A percentile compares a stretch with the other conserved stretches of the same genome.
Evolutionary conservation across 2,888 invertebrate genomes (phyloP).

Genomic region (Pterobdella sp.): DNA sequence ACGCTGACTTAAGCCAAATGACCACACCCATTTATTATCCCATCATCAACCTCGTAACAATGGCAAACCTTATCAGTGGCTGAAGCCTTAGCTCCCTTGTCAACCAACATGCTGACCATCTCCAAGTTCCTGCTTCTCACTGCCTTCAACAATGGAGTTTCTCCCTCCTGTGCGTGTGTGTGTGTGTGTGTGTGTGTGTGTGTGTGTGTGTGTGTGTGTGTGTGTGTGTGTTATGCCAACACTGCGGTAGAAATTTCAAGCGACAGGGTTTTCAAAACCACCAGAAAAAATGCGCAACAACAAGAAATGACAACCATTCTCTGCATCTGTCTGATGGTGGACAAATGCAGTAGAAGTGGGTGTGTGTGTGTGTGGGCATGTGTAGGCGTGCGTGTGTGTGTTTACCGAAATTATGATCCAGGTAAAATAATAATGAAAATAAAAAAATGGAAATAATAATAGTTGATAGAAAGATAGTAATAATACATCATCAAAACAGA

Average conservation of each 20-base stretch:
- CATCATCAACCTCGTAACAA: too few relatives aligned
- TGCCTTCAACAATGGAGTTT: constrained; percentile 81
- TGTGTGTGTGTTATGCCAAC: neutral
- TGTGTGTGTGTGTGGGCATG: neutral
- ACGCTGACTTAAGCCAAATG: too few relatives aligned
- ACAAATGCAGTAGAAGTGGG: neutral
- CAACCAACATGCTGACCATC: constrained; percentile 79
- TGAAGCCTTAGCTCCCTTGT: constrained; percentile 79
- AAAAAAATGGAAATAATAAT: neutral
- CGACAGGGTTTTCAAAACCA: too few relatives aligned
- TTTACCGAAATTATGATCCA: neutral
- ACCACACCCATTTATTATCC: neutral
- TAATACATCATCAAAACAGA: constrained; percentile 44
- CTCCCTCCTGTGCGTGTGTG: constrained; percentile 66
- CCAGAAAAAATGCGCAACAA: too few relatives aligned
- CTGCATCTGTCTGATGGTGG: neutral
- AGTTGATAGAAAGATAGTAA: constrained; percentile 7
- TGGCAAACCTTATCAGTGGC: constrained; percentile 57
- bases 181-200: neutral
- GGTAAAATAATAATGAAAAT: neutral
- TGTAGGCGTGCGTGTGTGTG: neutral
- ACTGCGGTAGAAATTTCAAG: too few relatives aligned
- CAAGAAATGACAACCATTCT: too few relatives aligned
- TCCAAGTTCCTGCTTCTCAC: constrained; percentile 83
- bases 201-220: neutral